phyloP scores from a whole-genome alignment of 2,113 vertebrate species.

The Limanda limanda region DNA sequence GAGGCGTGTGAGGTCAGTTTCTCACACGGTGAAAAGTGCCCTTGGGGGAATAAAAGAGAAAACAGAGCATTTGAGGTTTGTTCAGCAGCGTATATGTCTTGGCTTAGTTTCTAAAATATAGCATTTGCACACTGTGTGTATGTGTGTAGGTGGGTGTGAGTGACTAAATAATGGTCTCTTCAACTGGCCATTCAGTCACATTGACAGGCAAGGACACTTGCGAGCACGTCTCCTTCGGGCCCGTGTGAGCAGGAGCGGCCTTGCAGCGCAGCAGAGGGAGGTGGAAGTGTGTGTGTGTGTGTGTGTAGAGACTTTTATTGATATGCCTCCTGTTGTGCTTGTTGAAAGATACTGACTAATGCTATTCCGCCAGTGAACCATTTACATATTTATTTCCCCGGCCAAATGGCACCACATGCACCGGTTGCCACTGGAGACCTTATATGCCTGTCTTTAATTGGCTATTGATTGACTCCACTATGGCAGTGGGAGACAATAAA shows the following conservation, averaged over 20 bases:
- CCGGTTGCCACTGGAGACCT: slow-evolving; percentile 51
- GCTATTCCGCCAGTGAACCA: slow-evolving; percentile 28
- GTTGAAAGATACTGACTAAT: slow-evolving; percentile 39
- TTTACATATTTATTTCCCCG: slow-evolving; percentile 76
- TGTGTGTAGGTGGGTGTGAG: neutral
- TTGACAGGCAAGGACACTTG: slow-evolving; percentile 12
- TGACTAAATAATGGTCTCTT: slow-evolving; percentile 19
- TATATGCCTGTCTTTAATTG: slow-evolving; percentile 73
- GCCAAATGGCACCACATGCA: slow-evolving; percentile 46
- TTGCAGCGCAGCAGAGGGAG: slow-evolving; percentile 19
- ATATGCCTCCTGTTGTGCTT: slow-evolving; percentile 40
- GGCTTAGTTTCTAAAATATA: neutral
- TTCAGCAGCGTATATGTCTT: neutral
- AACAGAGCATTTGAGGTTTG: neutral
- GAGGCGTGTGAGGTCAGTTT: neutral
- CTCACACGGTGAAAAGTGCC: slow-evolving; percentile 11
- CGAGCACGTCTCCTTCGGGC: neutral
- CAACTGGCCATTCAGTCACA: slow-evolving; percentile 22
- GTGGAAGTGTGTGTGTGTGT: neutral
- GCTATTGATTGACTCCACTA: slow-evolving; percentile 79
- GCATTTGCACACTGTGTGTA: neutral
- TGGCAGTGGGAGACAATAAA: slow-evolving; percentile 67
- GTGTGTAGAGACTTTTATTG: slow-evolving; percentile 8
- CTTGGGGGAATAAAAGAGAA: slow-evolving; percentile 5
- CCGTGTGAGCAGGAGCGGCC: slow-evolving; percentile 13